Percentiles rank a stretch among this genome's conserved stretches.
phyloP scores from a whole-genome alignment of 2,113 vertebrate species.

The Pseudonaja textilis region DNA sequence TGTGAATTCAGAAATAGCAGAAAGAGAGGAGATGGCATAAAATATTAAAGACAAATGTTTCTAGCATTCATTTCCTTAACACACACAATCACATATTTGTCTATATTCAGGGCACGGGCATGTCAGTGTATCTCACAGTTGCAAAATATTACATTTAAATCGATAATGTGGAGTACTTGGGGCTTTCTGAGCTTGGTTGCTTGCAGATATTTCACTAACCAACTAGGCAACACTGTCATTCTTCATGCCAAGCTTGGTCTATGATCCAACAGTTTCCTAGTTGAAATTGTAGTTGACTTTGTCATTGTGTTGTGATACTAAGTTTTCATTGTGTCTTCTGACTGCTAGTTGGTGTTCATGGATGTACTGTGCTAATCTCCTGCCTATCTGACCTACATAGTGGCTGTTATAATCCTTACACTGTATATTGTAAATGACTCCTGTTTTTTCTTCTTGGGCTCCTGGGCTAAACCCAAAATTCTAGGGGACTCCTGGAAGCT shows the following conservation, averaged over 20 bases:
- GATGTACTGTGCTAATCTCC: neutral
- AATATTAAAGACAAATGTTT: neutral
- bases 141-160: neutral
- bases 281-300: neutral
- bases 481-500: neutral
- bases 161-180: neutral
- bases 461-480: neutral
- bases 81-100: neutral
- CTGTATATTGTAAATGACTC: neutral
- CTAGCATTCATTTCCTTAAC: neutral
- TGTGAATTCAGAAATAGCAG: neutral
- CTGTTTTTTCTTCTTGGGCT: neutral
- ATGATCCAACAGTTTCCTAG: neutral
- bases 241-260: neutral
- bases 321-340: neutral
- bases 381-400: neutral
- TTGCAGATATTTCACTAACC: neutral
- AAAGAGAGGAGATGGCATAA: neutral
- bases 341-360: neutral
- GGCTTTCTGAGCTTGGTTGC: neutral
- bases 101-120: neutral
- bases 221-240: neutral
- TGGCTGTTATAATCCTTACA: neutral
- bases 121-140: neutral
- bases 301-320: neutral